phyloP scores from a whole-genome alignment of 2,888 invertebrate species.

The Diogma glabrata region DNA sequence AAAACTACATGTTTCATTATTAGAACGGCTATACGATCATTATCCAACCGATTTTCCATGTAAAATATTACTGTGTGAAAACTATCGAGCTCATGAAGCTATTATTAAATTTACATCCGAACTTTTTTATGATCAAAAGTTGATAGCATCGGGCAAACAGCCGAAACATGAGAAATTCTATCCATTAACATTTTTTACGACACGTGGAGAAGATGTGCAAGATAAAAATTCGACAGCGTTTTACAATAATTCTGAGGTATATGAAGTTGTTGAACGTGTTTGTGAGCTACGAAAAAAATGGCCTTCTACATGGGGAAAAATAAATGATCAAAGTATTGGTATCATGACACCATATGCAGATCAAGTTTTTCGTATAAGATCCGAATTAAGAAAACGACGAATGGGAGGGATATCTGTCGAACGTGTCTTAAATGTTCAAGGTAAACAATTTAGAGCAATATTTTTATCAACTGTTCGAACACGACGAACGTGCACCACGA shows the following conservation, averaged over 20 bases:
- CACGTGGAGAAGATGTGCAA: slow-evolving; percentile 67
- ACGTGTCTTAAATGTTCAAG: slow-evolving; percentile 73
- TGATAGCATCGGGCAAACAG: slow-evolving; percentile 61
- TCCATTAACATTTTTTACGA: slow-evolving; percentile 70
- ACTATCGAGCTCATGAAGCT: slow-evolving; percentile 70
- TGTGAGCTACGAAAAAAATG: slow-evolving; percentile 57
- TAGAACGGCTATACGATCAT: slow-evolving; percentile 66
- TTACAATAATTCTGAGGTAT: slow-evolving; percentile 71
- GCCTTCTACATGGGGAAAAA: slow-evolving; percentile 64
- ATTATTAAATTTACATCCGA: slow-evolving; percentile 73
- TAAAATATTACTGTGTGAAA: slow-evolving; percentile 68
- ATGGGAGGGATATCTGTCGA: slow-evolving; percentile 70
- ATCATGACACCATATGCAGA: slow-evolving; percentile 79
- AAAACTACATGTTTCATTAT: slow-evolving; percentile 56
- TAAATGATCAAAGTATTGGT: slow-evolving; percentile 65
- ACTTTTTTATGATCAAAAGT: slow-evolving; percentile 65
- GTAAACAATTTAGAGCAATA: slow-evolving; percentile 74
- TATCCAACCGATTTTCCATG: slow-evolving; percentile 64
- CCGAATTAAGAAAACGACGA: slow-evolving; percentile 59
- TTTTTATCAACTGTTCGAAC: slow-evolving; percentile 66
- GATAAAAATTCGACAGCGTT: slow-evolving; percentile 68
- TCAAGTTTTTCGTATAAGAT: slow-evolving; percentile 63
- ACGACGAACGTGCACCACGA: slow-evolving; percentile 52
- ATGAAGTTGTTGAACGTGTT: slow-evolving; percentile 66
- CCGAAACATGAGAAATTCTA: slow-evolving; percentile 56